Conservation (phyloP, 2,113 vertebrate species). For the Globicephala melas region DNA sequence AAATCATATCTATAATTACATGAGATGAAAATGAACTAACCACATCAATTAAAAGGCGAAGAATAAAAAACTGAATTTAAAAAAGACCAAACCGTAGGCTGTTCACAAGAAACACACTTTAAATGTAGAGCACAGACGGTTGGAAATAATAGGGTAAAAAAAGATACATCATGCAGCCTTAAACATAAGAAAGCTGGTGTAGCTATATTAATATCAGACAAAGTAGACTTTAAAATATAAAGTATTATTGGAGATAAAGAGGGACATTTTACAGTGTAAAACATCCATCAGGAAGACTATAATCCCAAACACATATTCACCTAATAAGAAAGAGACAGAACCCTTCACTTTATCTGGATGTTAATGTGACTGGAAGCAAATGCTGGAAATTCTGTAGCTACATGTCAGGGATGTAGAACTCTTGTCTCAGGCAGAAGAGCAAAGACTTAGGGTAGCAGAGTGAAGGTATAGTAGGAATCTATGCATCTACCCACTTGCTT, state of each 20-base stretch:
- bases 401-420: neutral
- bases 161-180: neutral
- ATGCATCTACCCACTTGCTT: neutral
- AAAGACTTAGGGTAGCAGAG: neutral
- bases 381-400: neutral
- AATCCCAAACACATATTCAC: neutral
- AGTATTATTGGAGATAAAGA: neutral
- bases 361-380: neutral
- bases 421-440: neutral
- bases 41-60: neutral
- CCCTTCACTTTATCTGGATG: neutral
- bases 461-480: neutral
- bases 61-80: neutral
- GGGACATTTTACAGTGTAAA: neutral
- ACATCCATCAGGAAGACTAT: neutral
- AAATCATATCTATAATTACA: neutral
- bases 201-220: neutral
- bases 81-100: neutral
- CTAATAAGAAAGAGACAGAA: neutral
- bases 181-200: neutral
- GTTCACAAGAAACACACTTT: neutral
- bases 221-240: neutral
- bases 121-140: neutral
- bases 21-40: slow-evolving; percentile 11
- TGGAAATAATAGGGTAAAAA: slow-evolving; percentile 6